These are phyloP conservation scores for Xestia xanthographa DNA, from an alignment of 2,888 invertebrate species.

Conservation along the genomic window DNA sequence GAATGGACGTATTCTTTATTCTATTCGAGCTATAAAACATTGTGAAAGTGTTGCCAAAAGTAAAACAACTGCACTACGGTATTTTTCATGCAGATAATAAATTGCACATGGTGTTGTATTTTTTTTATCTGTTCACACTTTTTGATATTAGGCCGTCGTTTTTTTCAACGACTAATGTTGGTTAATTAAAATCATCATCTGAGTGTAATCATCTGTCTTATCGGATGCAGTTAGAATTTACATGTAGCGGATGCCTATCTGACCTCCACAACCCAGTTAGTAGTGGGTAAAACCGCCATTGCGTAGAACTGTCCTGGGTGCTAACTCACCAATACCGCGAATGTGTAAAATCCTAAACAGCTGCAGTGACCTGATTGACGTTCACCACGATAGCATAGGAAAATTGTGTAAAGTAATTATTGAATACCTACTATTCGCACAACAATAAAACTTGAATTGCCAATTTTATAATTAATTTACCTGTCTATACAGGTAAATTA, in stretches of 20 bases:
- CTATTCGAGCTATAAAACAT: slow-evolving; percentile 26
- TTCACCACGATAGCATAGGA: too few species aligned
- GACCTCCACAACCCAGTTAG: background rate
- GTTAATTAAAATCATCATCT: background rate
- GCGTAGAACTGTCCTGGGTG: too few species aligned
- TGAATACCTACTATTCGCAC: too few species aligned
- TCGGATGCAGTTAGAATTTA: background rate
- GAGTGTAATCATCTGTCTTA: too few species aligned
- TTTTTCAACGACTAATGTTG: background rate
- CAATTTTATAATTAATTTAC: too few species aligned
- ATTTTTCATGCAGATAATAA: slow-evolving; percentile 43
- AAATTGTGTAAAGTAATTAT: too few species aligned
- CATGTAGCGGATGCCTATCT: background rate
- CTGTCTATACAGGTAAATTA: too few species aligned
- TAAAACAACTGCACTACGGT: slow-evolving; percentile 34
- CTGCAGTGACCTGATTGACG: too few species aligned
- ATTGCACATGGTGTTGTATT: slow-evolving; percentile 3
- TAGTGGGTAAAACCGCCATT: background rate
- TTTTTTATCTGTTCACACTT: background rate
- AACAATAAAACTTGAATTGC: too few species aligned
- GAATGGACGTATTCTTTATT: slow-evolving; percentile 35
- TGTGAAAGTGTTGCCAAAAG: slow-evolving; percentile 22
- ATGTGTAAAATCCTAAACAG: too few species aligned
- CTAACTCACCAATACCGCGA: too few species aligned
- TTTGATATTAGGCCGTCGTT: background rate